A percentile compares a stretch with the other conserved stretches of the same genome.
These are phyloP conservation scores for Lysandra bellargus DNA, from an alignment of 2,888 invertebrate species.

Conservation along the genomic window DNA sequence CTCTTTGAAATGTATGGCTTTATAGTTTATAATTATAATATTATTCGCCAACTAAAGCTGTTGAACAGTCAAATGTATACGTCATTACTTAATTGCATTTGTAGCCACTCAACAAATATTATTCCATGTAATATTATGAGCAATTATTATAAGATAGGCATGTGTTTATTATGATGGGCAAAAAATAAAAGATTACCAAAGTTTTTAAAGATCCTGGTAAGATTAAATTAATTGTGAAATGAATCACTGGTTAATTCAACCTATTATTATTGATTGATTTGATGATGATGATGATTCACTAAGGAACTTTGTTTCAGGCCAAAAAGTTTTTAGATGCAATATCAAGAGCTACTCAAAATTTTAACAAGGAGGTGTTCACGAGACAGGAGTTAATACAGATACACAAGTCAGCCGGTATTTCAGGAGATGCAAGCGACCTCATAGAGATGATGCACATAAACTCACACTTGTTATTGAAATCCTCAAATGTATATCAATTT, in stretches of 20 bases:
- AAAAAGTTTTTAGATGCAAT: slow-evolving; percentile 86
- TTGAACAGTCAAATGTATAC: background rate
- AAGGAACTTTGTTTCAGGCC: slow-evolving; percentile 69
- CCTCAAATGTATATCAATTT: slow-evolving; percentile 85
- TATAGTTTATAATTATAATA: background rate
- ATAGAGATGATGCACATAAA: slow-evolving; percentile 90
- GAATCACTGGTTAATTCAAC: too few relatives aligned
- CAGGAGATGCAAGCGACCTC: slow-evolving; percentile 84
- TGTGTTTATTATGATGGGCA: too few relatives aligned
- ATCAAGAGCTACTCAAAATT: slow-evolving; percentile 82
- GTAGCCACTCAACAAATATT: too few relatives aligned
- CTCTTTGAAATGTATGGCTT: too few relatives aligned
- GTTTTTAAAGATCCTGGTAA: background rate
- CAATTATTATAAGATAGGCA: too few relatives aligned
- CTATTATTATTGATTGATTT: too few relatives aligned
- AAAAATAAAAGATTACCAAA: too few relatives aligned
- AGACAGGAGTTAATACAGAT: slow-evolving; percentile 88
- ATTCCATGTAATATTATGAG: too few relatives aligned
- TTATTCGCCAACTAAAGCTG: background rate
- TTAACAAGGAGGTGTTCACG: slow-evolving; percentile 87
- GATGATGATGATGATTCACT: too few relatives aligned
- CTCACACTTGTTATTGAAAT: slow-evolving; percentile 92
- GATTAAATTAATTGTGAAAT: background rate
- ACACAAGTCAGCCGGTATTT: slow-evolving; percentile 83
- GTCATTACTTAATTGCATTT: too few relatives aligned